Evolutionary conservation across 2,888 invertebrate genomes (phyloP), one percentile per base, ranked within the genome.

Genomic region (Trachelus stipa): DNA sequence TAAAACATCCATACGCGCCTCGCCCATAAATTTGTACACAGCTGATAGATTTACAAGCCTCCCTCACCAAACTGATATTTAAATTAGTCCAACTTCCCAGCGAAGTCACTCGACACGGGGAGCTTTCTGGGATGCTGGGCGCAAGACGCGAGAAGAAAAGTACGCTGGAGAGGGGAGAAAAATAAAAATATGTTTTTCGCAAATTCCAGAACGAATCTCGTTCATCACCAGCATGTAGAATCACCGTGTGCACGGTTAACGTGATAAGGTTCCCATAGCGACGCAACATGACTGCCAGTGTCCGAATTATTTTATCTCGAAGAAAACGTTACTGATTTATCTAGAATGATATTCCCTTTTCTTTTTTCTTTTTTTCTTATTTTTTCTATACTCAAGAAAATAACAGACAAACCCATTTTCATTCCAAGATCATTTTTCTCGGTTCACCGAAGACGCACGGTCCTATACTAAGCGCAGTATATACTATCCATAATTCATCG

Each of bases 1-100:
- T 91, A 91, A 91, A 91, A 91, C 89, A 90, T 89, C 88, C 88
- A 88, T 89, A 88, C 88, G 87, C 89, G 86, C 85, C 86, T 85
- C 83, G 81, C 87, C 88, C 88, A 90, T 91, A 91, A 91, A 91
- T 91, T 90, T 89, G 85, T 87, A 86, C 83, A 85, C 87, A 85
- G 86, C 89, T 86, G 91, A 91, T 91, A 91, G 91, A 91, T 91
- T 91, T 91, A 91, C 90, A 91, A 90, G 90, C 87, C 88, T 86
- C 88, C 88, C 87, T 87, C 84, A 86, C 88, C 87, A 88, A 90
- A 89, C 88, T 89, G 90, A 91, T 91, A 91, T 91, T 91, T 90
- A 91, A 91, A 91, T 91, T 91, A 91, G 91, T 90, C 87, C 87
- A 89, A 90, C 87, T 90, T 88, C 85, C 81, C 74, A 80, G 81